Conservation (phyloP, 2,888 invertebrate genomes). For the Lasioglossum pauxillum region DNA sequence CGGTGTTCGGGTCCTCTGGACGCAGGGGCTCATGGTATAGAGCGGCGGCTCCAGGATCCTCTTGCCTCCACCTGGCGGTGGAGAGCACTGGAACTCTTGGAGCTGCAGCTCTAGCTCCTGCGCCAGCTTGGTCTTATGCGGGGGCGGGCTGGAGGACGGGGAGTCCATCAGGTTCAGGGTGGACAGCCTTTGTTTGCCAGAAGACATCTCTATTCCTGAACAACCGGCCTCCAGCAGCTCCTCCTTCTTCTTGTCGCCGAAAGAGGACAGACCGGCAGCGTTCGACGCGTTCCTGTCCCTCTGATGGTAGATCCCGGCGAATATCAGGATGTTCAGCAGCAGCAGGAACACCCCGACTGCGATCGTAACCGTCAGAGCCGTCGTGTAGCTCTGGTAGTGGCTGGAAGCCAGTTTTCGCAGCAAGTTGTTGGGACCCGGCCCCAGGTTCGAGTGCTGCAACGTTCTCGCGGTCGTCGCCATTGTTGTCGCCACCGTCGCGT, state of each 20-base stretch:
- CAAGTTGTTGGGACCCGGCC: conserved; percentile 89
- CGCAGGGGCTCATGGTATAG: conserved; percentile 77
- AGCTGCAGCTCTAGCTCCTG: conserved; percentile 87
- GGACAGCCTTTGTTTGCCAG: conserved; percentile 80
- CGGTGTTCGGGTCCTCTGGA: conserved; percentile 77
- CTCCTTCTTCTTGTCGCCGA: conserved; percentile 90
- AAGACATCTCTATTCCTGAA: conserved; percentile 87
- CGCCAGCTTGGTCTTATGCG: conserved; percentile 81
- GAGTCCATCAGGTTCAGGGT: conserved; percentile 78
- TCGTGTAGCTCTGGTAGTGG: conserved; percentile 95
- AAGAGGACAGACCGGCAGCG: conserved; percentile 78
- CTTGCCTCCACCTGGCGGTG: conserved; percentile 84
- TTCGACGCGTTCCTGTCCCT: conserved; percentile 86
- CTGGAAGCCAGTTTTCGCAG: conserved; percentile 91
- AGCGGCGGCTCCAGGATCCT: conserved; percentile 78
- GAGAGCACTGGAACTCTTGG: conserved; percentile 87
- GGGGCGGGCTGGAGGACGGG: conserved; percentile 76
- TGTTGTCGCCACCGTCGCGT: conserved; percentile 79
- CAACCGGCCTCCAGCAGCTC: conserved; percentile 91
- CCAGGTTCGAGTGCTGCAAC: conserved; percentile 81
- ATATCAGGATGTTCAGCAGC: conserved; percentile 93
- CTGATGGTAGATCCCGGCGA: conserved; percentile 95
- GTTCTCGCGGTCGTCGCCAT: conserved; percentile 71
- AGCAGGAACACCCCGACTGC: conserved; percentile 94
- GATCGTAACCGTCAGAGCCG: conserved; percentile 94